Conservation (phyloP, 2,797 vertebrate species). For the Tokudaia muenninki region DNA sequence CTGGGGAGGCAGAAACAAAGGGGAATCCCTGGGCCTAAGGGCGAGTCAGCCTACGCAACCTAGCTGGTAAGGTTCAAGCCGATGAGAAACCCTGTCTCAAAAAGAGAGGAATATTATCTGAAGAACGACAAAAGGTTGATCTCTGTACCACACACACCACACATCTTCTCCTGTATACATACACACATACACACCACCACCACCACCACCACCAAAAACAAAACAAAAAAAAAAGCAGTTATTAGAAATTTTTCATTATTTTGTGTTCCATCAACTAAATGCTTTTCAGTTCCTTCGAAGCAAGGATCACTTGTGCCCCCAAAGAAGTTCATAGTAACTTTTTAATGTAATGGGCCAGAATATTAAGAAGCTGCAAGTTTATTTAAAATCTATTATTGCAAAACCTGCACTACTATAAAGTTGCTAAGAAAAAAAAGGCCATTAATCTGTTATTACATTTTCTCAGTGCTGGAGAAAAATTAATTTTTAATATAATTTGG, state of each 20-base stretch:
- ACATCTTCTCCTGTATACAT: too few relatives aligned
- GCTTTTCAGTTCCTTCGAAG: background rate
- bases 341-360: background rate
- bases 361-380: background rate
- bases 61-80: background rate
- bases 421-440: constrained; percentile 12
- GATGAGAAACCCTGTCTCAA: background rate
- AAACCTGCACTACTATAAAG: background rate
- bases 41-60: background rate
- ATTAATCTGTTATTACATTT: background rate
- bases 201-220: background rate
- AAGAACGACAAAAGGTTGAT: background rate
- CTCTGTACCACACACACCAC: background rate
- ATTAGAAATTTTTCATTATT: background rate
- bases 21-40: background rate
- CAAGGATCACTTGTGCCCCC: background rate
- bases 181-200: background rate
- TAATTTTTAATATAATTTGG: constrained; percentile 7
- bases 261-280: constrained; percentile 6
- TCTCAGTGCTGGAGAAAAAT: background rate
- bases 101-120: background rate
- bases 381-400: constrained; percentile 18
- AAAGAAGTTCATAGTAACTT: background rate
- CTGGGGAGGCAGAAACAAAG: background rate
- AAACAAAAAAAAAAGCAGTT: background rate